Conservation (phyloP, 1,140 invertebrate species). For the Microplitis demolitor region DNA sequence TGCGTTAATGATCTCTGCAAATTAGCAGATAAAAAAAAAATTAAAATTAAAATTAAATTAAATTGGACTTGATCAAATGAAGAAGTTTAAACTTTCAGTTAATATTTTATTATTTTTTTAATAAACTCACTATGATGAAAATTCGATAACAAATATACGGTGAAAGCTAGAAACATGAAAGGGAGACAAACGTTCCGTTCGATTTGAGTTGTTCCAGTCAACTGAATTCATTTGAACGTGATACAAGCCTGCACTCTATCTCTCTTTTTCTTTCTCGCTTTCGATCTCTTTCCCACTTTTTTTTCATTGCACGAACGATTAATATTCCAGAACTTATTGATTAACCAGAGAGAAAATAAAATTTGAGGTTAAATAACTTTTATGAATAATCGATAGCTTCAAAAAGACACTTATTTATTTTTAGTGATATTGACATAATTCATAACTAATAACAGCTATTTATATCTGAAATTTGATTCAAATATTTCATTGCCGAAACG, state of each 20-base stretch:
- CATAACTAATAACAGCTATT: not conserved
- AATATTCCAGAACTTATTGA: slow-evolving; percentile 41
- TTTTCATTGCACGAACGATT: slow-evolving; percentile 23
- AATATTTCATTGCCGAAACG: not conserved
- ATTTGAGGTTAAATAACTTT: not conserved
- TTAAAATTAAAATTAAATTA: no score
- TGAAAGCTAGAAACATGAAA: not conserved
- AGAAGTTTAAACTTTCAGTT: not conserved
- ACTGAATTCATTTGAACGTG: slow-evolving; percentile 15
- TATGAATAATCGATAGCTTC: not conserved
- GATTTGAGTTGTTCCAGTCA: slow-evolving; percentile 6
- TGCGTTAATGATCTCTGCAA: no score
- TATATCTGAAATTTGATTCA: not conserved
- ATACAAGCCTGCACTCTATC: not conserved
- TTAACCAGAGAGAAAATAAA: slow-evolving; percentile 10
- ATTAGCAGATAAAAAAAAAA: no score
- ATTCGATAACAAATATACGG: not conserved
- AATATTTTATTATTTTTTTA: not conserved
- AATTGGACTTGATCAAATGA: not conserved
- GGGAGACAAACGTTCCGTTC: slow-evolving; percentile 10
- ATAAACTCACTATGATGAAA: not conserved
- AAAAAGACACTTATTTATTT: not conserved
- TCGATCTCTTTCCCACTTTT: no score
- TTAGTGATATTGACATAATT: not conserved
- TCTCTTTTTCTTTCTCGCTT: not conserved